Conservation (phyloP, 2,797 vertebrate species). For the Numenius phaeopus region DNA sequence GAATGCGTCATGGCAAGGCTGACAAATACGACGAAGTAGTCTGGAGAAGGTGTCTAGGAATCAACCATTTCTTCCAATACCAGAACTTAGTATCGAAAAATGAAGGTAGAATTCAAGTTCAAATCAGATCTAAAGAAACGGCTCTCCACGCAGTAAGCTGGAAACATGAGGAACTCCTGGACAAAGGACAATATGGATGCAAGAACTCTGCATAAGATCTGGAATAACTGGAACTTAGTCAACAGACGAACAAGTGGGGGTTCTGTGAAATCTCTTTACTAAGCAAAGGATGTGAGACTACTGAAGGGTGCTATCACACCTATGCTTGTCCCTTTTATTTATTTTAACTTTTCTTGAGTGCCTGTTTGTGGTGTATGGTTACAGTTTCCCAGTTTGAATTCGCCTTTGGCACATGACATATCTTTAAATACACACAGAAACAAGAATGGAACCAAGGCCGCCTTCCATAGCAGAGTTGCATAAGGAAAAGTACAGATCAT, state of each 20-base stretch:
- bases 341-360: background rate
- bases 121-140: background rate
- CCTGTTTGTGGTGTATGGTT: background rate
- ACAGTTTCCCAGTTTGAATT: background rate
- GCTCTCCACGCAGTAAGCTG: rapidly evolving
- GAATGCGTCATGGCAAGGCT: background rate
- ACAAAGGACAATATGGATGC: background rate
- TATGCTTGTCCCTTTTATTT: background rate
- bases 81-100: background rate
- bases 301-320: background rate
- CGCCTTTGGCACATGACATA: too few species aligned
- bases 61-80: background rate
- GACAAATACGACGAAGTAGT: background rate
- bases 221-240: background rate
- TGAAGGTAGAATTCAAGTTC: background rate
- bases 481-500: background rate
- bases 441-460: background rate
- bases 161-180: background rate
- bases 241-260: background rate
- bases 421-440: background rate
- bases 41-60: background rate
- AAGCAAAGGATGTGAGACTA: background rate
- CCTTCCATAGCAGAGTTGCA: background rate
- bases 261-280: background rate
- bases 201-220: background rate